Percentiles rank a stretch among this genome's conserved stretches.
These are phyloP conservation scores for Acyrthosiphon pisum DNA, from an alignment of 1,140 invertebrate species.

Conservation along the genomic window DNA sequence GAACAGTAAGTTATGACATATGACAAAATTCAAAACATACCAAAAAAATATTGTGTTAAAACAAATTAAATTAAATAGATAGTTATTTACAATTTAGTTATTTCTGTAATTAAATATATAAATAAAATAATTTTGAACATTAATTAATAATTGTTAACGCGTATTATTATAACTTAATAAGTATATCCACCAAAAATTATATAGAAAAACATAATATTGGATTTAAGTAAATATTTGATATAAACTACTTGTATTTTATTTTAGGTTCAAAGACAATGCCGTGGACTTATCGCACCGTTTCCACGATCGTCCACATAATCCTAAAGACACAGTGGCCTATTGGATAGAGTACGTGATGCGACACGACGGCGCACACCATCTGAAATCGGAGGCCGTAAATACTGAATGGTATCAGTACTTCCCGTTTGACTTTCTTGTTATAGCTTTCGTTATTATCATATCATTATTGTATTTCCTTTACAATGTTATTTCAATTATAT, in stretches of 20 bases:
- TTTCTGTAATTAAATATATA: too few relatives aligned
- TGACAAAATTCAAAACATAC: too few relatives aligned
- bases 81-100: too few relatives aligned
- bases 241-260: not conserved
- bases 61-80: too few relatives aligned
- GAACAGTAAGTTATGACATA: too few relatives aligned
- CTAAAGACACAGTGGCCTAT: conserved; percentile 67
- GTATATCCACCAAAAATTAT: not conserved
- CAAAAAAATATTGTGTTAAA: too few relatives aligned
- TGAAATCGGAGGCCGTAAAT: conserved; percentile 51
- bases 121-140: too few relatives aligned
- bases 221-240: not conserved
- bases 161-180: not conserved
- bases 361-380: conserved; percentile 62
- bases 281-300: conserved; percentile 14
- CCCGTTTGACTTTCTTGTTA: conserved; percentile 56
- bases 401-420: conserved; percentile 58
- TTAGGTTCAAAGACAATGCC: conserved; percentile 43
- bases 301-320: conserved; percentile 63
- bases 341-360: conserved; percentile 69
- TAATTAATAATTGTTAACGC: too few relatives aligned
- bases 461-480: conserved; percentile 12
- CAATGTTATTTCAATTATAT: not conserved
- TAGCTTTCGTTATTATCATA: not conserved
- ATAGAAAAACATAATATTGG: not conserved